phyloP scores from a whole-genome alignment of 2,797 vertebrate genomes.

The Tinamus major region DNA sequence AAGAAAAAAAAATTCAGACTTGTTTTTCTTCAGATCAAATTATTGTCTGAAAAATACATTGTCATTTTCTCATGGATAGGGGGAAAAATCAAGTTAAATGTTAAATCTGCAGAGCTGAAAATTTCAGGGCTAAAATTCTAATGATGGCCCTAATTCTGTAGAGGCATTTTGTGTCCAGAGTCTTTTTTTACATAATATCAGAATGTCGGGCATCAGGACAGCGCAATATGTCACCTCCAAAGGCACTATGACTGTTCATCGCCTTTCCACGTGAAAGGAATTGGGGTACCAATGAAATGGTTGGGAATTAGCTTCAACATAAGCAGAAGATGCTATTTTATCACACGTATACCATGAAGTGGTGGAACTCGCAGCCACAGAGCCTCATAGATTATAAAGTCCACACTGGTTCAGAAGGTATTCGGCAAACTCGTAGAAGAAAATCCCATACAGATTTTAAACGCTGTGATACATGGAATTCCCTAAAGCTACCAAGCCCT shows the following conservation, averaged over 20 bases:
- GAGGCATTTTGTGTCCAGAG: not conserved
- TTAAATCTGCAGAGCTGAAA: not conserved
- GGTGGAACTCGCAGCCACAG: not conserved
- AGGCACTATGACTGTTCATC: not conserved
- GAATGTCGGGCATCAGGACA: not conserved
- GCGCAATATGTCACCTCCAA: not conserved
- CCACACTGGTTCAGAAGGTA: not conserved
- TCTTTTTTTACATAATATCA: not conserved
- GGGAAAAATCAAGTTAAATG: not conserved
- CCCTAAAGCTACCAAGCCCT: fast-evolving
- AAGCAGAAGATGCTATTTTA: not conserved
- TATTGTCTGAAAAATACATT: not conserved
- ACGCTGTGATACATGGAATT: not conserved
- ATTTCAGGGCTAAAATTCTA: not conserved
- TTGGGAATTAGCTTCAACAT: not conserved
- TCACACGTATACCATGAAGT: not conserved
- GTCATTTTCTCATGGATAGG: not conserved
- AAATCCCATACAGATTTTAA: not conserved
- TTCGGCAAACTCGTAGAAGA: not conserved
- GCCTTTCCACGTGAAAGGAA: not conserved
- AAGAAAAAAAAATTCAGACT: not conserved
- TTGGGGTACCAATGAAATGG: no score
- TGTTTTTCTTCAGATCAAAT: not conserved
- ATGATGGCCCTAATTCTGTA: not conserved
- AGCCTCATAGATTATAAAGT: not conserved